phyloP scores from a whole-genome alignment of 2,113 vertebrate genomes.

The Meles meles region DNA sequence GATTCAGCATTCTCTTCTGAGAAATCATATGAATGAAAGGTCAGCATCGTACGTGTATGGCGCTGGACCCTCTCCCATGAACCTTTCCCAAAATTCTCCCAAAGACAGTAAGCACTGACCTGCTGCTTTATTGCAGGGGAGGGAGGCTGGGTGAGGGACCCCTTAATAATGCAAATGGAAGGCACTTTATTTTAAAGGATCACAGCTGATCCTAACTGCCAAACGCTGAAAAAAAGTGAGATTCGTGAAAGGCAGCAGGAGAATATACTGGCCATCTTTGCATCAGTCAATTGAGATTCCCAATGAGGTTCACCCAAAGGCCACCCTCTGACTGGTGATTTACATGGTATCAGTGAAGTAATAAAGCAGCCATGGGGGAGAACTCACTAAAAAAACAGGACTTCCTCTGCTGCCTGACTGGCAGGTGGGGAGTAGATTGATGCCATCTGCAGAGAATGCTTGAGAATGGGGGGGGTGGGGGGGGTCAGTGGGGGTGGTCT shows the following conservation, averaged over 20 bases:
- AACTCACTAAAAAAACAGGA: not conserved
- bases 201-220: not conserved
- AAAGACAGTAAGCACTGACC: not conserved
- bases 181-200: not conserved
- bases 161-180: not conserved
- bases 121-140: not conserved
- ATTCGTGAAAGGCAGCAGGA: not conserved
- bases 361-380: not conserved
- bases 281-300: conserved; percentile 19
- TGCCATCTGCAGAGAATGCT: not conserved
- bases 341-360: conserved; percentile 38
- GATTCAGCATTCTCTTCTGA: not conserved
- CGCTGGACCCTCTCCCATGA: not conserved
- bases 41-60: not conserved
- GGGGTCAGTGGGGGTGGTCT: no score
- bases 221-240: not conserved
- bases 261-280: not conserved
- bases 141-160: no score
- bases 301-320: conserved; percentile 12
- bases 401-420: not conserved
- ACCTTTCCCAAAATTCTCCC: conserved; percentile 16
- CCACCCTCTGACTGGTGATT: conserved; percentile 11
- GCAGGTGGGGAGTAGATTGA: no score
- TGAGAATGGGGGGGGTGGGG: not conserved
- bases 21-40: not conserved